Percentiles rank a stretch among this genome's conserved stretches.
These are phyloP conservation scores for Bombycilla garrulus DNA, from an alignment of 2,113 vertebrate genomes.

Conservation along the genomic window DNA sequence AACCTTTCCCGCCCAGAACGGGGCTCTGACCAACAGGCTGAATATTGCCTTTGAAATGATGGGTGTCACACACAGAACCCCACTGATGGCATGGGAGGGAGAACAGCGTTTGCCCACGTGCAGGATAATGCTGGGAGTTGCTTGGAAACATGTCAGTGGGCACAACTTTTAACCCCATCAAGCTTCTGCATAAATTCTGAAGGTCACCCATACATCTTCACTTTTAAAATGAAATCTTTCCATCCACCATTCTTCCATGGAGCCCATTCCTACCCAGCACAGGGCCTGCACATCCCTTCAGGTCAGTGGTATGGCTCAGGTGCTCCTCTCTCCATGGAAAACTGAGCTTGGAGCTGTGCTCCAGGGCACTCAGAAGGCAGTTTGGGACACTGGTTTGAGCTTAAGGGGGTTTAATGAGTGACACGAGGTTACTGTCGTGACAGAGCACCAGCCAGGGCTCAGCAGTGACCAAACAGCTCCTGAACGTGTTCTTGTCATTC, in stretches of 20 bases:
- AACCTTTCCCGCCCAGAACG: neutral
- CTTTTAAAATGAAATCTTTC: neutral
- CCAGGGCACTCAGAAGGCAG: neutral
- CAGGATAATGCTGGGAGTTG: neutral
- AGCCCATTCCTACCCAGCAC: neutral
- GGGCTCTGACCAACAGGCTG: neutral
- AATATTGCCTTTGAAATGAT: neutral
- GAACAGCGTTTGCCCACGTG: neutral
- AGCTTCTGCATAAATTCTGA: neutral
- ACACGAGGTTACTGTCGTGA: fast-evolving
- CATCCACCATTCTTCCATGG: neutral
- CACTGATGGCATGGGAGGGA: neutral
- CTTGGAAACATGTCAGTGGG: neutral
- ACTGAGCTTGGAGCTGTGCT: neutral
- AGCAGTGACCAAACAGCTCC: neutral
- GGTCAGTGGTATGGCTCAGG: fast-evolving
- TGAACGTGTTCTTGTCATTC: neutral
- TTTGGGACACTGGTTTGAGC: neutral
- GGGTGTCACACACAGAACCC: neutral
- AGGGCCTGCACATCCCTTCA: neutral
- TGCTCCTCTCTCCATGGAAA: neutral
- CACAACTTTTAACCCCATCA: neutral
- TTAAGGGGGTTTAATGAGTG: neutral
- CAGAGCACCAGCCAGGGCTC: neutral
- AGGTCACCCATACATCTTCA: neutral